Evolutionary conservation across 1,140 invertebrate genomes (phyloP).

Genomic region (Philotrypesis tridentata): DNA sequence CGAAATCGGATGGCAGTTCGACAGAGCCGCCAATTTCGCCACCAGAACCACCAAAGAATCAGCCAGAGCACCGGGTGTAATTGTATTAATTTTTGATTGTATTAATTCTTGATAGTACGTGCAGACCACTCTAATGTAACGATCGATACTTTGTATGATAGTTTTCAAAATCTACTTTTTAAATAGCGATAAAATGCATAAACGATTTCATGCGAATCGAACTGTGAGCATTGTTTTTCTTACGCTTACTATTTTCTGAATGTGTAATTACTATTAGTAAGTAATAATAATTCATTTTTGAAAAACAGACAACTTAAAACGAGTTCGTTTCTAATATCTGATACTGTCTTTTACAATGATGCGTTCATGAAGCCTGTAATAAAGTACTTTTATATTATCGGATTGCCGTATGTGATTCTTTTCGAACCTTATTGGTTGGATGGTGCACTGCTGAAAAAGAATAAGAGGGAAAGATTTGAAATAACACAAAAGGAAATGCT

Average conservation of each 20-base stretch:
- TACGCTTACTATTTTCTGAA: constrained; percentile 1
- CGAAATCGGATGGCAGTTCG: constrained; percentile 30
- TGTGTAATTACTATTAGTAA: constrained; percentile 10
- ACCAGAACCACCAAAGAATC: constrained; percentile 52
- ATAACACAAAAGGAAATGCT: constrained; percentile 24
- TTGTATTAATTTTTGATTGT: constrained; percentile 45
- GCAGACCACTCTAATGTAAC: constrained; percentile 40
- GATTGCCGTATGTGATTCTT: background rate
- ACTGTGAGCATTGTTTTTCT: constrained; percentile 12
- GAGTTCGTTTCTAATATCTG: constrained; percentile 7
- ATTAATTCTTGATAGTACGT: constrained; percentile 8
- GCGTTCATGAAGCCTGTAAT: background rate
- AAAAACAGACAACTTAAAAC: background rate
- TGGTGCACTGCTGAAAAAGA: background rate
- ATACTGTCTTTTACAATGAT: background rate
- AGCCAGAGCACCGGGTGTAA: constrained; percentile 61
- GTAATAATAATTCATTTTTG: constrained; percentile 18
- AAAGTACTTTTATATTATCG: constrained; percentile 16
- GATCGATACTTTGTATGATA: constrained; percentile 68
- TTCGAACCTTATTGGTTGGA: background rate
- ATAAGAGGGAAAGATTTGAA: background rate
- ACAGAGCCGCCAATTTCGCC: constrained; percentile 8
- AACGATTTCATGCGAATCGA: constrained; percentile 10
- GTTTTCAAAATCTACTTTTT: constrained; percentile 49
- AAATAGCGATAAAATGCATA: constrained; percentile 23